These are phyloP conservation scores for Festucalex cinctus DNA, from an alignment of 2,113 vertebrate genomes.

Conservation along the genomic window DNA sequence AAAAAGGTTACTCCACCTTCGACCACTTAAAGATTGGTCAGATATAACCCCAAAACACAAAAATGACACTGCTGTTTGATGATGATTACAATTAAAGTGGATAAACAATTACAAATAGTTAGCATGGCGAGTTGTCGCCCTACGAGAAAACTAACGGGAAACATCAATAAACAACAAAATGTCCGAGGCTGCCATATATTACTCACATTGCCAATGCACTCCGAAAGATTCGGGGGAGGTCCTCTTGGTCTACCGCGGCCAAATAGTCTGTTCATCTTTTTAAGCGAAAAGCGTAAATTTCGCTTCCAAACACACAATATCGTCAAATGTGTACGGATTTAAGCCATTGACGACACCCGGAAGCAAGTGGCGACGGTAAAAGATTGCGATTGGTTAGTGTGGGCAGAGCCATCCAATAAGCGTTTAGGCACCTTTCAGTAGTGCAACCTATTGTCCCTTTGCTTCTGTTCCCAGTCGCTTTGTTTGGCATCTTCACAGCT, in stretches of 20 bases:
- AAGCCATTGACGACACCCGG: constrained; percentile 51
- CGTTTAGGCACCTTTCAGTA: background rate
- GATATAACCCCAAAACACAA: background rate
- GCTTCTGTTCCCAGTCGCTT: constrained; percentile 24
- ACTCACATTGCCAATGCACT: constrained; percentile 94
- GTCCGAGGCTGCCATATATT: background rate
- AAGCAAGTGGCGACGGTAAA: constrained; percentile 39
- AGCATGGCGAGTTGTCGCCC: background rate
- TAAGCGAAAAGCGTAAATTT: background rate
- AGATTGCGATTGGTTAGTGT: constrained; percentile 42
- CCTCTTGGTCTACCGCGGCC: constrained; percentile 87
- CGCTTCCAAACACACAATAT: constrained; percentile 13
- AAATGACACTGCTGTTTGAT: background rate
- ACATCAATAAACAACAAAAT: constrained; percentile 31
- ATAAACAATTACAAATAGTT: background rate
- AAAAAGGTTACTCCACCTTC: background rate
- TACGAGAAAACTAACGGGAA: background rate
- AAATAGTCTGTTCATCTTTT: constrained; percentile 89
- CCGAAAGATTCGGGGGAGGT: constrained; percentile 87
- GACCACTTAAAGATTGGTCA: background rate
- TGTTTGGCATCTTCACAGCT: constrained; percentile 30
- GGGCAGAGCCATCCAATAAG: constrained; percentile 42
- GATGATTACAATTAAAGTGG: background rate
- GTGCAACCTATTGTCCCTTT: constrained; percentile 46
- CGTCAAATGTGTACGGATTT: constrained; percentile 19